Evolutionary conservation across 1,140 invertebrate species (phyloP).

Genomic region (Acromyrmex heyeri): DNA sequence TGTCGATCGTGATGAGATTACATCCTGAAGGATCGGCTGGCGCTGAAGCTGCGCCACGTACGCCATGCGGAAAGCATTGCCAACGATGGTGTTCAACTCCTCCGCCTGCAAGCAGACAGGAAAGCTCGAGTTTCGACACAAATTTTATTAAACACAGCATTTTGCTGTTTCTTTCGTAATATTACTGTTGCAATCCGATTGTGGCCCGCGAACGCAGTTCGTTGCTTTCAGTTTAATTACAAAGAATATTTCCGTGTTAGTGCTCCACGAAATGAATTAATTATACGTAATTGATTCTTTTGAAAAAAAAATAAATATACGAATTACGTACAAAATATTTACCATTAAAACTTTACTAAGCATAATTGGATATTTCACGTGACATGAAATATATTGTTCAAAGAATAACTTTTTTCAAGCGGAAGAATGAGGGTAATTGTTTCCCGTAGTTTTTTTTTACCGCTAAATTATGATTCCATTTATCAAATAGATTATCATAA

Average conservation of each 20-base stretch:
- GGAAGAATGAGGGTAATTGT: no score
- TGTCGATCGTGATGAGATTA: slow-evolving; percentile 85
- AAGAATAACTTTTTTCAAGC: no score
- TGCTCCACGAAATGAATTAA: neutral
- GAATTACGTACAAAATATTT: neutral
- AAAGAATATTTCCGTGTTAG: neutral
- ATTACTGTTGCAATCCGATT: neutral
- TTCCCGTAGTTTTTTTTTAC: no score
- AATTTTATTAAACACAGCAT: slow-evolving; percentile 7
- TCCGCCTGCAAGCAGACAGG: slow-evolving; percentile 90
- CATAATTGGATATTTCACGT: neutral
- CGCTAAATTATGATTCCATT: no score
- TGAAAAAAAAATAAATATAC: neutral
- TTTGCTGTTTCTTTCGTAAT: neutral
- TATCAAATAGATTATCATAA: no score
- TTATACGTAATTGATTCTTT: neutral
- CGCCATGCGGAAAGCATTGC: slow-evolving; percentile 97
- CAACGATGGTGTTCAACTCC: slow-evolving; percentile 94
- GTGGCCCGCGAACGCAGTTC: neutral
- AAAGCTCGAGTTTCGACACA: neutral
- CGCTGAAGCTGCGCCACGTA: slow-evolving; percentile 94
- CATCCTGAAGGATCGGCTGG: slow-evolving; percentile 87
- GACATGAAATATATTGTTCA: slow-evolving; percentile 6
- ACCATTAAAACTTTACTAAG: neutral
- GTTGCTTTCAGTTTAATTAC: slow-evolving; percentile 3